Conservation (phyloP, 30 jellyfish, hydroid and myxozoan species). For the Aurelia sp. region DNA sequence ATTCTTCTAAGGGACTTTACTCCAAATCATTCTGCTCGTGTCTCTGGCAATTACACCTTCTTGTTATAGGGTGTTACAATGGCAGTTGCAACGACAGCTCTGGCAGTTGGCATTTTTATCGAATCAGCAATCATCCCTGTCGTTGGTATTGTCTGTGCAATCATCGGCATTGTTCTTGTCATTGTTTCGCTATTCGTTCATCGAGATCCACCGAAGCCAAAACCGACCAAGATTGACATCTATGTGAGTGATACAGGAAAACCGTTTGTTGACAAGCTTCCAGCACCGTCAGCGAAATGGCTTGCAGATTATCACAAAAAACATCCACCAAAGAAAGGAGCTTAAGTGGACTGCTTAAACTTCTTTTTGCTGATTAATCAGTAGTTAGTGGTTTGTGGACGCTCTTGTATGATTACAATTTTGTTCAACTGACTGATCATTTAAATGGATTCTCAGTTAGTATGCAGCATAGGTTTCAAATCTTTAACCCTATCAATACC, state of each 20-base stretch:
- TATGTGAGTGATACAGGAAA: constrained; percentile 48
- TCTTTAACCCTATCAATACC: too few species aligned
- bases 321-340: constrained; percentile 29
- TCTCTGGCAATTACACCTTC: background rate
- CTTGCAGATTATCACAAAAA: constrained; percentile 42
- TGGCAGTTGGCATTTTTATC: constrained; percentile 31
- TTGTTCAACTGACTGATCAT: too few species aligned
- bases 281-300: constrained; percentile 51
- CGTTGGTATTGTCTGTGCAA: constrained; percentile 68
- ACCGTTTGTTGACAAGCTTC: constrained; percentile 20
- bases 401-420: too few species aligned
- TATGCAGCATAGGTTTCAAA: too few species aligned
- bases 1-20: too few species aligned
- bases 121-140: constrained; percentile 62
- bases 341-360: too few species aligned
- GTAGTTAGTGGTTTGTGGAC: too few species aligned
- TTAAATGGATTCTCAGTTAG: too few species aligned
- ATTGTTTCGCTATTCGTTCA: constrained; percentile 58
- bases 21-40: background rate
- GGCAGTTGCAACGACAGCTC: constrained; percentile 64
- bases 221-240: constrained; percentile 57
- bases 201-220: constrained; percentile 73
- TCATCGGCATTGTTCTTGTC: constrained; percentile 48
- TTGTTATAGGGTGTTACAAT: constrained; percentile 44
- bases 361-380: too few species aligned